A percentile compares a stretch with the other conserved stretches of the same genome.
Evolutionary conservation across 1,140 invertebrate species (phyloP).

Genomic region (Holotrichia oblita): DNA sequence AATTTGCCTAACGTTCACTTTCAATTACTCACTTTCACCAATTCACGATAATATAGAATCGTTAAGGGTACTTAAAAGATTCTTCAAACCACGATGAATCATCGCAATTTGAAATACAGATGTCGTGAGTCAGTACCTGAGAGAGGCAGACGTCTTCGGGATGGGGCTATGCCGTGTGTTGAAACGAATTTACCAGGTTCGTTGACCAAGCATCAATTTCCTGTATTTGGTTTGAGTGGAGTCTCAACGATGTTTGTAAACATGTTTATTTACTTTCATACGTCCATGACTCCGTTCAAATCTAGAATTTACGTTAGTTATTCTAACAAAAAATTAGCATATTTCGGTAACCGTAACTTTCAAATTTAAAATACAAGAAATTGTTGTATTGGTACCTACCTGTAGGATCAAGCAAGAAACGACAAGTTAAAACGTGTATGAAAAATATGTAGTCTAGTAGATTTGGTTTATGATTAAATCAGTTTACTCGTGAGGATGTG

Average conservation of each 20-base stretch:
- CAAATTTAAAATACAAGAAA: too few relatives aligned
- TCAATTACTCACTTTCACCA: neutral
- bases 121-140: neutral
- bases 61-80: conserved; percentile 5
- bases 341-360: neutral
- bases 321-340: neutral
- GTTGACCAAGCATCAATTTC: conserved; percentile 16
- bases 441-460: too few relatives aligned
- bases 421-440: too few relatives aligned
- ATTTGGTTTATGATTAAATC: too few relatives aligned
- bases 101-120: neutral
- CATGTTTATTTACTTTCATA: conserved; percentile 8
- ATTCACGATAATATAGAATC: neutral
- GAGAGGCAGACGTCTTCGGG: neutral
- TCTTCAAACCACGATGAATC: neutral
- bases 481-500: too few relatives aligned
- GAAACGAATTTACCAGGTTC: conserved; percentile 1
- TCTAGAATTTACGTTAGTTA: neutral
- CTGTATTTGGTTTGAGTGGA: neutral
- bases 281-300: neutral
- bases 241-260: neutral
- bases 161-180: neutral
- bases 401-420: too few relatives aligned
- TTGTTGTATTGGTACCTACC: too few relatives aligned
- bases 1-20: neutral